Conservation (phyloP, 2,797 vertebrate genomes). For the Characodon lateralis region DNA sequence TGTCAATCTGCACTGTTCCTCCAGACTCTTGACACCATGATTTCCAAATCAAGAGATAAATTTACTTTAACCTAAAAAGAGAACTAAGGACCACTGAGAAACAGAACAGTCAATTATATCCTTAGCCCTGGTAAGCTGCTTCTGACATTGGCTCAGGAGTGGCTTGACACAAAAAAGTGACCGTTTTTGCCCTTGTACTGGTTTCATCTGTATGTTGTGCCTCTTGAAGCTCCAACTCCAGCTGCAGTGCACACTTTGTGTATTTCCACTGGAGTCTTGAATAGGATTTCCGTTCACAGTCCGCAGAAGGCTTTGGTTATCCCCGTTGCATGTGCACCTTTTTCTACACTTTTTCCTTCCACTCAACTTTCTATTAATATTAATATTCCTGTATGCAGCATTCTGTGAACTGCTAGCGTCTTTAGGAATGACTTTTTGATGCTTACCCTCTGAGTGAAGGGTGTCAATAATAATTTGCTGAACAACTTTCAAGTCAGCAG, state of each 20-base stretch:
- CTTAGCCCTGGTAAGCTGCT: too few species aligned
- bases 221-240: neutral
- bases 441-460: neutral
- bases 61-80: too few species aligned
- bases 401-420: neutral
- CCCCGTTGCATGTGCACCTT: neutral
- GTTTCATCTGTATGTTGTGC: neutral
- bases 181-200: neutral
- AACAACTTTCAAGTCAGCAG: neutral
- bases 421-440: neutral
- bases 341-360: neutral
- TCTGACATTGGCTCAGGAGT: too few species aligned
- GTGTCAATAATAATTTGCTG: neutral
- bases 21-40: too few species aligned
- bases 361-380: neutral
- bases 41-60: too few species aligned
- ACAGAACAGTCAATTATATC: too few species aligned
- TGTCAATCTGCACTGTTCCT: too few species aligned
- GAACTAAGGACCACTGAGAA: too few species aligned
- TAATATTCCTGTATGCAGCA: neutral
- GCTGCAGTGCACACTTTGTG: neutral
- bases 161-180: too few species aligned
- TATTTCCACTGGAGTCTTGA: neutral
- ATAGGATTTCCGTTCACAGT: neutral
- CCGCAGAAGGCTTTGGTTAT: neutral